A percentile compares a stretch with the other conserved stretches of the same genome.
Evolutionary conservation across 1,140 invertebrate species (phyloP).

Genomic region (Cotesia glomerata): DNA sequence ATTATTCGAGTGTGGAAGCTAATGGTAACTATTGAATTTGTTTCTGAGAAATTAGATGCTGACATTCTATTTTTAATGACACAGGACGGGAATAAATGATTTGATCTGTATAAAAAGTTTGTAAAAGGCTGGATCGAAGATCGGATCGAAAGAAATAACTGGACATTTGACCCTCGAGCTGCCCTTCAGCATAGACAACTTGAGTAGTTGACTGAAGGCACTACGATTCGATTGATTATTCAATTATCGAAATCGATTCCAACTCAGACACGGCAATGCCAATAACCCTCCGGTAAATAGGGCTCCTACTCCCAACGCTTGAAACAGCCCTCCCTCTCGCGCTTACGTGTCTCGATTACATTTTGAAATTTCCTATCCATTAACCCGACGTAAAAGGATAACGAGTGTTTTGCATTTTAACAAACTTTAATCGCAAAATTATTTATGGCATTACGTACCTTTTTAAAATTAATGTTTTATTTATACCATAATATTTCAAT

Average conservation of each 20-base stretch:
- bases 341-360: constrained; percentile 41
- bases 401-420: neutral
- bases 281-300: constrained; percentile 46
- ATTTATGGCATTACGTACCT: no score
- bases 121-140: no score
- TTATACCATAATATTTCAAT: no score
- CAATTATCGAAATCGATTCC: constrained; percentile 60
- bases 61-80: no score
- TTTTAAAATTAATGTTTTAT: no score
- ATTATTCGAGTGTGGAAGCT: no score
- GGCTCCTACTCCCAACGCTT: neutral
- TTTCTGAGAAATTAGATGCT: no score
- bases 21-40: no score
- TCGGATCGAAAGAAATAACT: no score
- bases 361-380: constrained; percentile 55
- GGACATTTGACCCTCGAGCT: neutral
- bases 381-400: constrained; percentile 27
- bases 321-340: neutral
- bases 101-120: no score
- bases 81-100: no score
- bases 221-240: constrained; percentile 55
- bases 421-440: no score
- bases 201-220: constrained; percentile 33
- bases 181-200: neutral
- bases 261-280: constrained; percentile 47